Conservation (phyloP, 2,113 vertebrate species). For the Hipposideros armiger region DNA sequence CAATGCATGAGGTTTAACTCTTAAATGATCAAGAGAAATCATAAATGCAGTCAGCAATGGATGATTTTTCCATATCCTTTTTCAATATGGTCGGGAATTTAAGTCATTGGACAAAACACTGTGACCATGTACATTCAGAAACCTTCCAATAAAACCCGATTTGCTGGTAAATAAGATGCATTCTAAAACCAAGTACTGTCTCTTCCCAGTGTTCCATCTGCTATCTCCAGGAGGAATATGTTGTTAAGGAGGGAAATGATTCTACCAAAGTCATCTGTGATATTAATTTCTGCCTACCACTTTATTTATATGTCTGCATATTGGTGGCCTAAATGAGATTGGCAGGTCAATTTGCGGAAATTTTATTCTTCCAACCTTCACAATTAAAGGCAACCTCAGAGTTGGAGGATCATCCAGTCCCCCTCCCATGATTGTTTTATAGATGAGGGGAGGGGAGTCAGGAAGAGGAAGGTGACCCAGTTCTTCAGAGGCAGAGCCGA, state of each 20-base stretch:
- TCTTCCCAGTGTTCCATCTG: neutral
- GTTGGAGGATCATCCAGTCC: neutral
- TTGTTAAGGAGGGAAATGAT: neutral
- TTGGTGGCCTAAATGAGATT: constrained; percentile 40
- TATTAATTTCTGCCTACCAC: constrained; percentile 10
- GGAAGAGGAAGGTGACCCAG: neutral
- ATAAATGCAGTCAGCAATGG: neutral
- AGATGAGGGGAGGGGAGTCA: neutral
- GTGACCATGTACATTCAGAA: neutral
- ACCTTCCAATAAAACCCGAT: neutral
- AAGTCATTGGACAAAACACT: constrained; percentile 2
- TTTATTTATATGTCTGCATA: constrained; percentile 33
- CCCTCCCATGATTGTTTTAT: neutral
- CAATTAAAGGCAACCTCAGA: constrained; percentile 46
- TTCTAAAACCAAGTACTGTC: neutral
- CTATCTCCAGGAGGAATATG: constrained; percentile 13
- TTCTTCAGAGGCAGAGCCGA: neutral
- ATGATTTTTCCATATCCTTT: neutral
- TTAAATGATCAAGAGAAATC: neutral
- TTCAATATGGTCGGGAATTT: neutral
- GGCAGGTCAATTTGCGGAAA: constrained; percentile 62
- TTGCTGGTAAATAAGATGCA: constrained; percentile 31
- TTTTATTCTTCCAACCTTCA: constrained; percentile 14
- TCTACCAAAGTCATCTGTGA: neutral
- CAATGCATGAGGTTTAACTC: neutral